Evolutionary conservation across 2,113 vertebrate species (phyloP).

Genomic region (Sapajus apella): DNA sequence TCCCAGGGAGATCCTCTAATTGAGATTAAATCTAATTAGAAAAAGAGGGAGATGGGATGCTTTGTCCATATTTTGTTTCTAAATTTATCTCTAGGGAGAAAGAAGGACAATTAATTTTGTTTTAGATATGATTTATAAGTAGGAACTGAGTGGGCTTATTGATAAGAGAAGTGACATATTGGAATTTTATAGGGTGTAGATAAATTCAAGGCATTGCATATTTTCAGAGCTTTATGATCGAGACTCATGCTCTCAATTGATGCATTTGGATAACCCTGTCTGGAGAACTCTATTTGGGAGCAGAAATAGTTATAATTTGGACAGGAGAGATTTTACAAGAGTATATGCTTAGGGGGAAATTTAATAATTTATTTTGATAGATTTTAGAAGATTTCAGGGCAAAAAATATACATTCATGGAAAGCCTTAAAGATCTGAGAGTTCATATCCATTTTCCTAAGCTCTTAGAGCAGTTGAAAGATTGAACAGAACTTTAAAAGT

Average conservation of each 20-base stretch:
- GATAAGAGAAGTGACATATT: background rate
- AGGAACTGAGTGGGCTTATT: background rate
- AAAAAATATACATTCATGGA: background rate
- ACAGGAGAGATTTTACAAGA: background rate
- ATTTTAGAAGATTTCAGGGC: background rate
- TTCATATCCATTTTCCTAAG: background rate
- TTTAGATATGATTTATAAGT: background rate
- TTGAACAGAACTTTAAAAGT: background rate
- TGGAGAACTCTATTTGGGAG: background rate
- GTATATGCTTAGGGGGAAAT: background rate
- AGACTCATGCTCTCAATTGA: background rate
- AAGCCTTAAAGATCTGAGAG: background rate
- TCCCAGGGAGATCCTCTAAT: background rate
- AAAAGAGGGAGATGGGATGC: background rate
- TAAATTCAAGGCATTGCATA: background rate
- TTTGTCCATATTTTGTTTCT: conserved; percentile 10
- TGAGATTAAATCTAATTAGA: background rate
- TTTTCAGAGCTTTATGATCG: background rate
- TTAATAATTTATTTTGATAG: background rate
- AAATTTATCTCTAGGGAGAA: conserved; percentile 22
- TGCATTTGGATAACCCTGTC: background rate
- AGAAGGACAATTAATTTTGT: conserved; percentile 10
- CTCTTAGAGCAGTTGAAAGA: background rate
- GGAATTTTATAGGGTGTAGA: background rate
- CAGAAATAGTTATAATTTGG: background rate